Evolutionary conservation across 2,888 invertebrate species (phyloP).

Genomic region (Agrotis ipsilon): DNA sequence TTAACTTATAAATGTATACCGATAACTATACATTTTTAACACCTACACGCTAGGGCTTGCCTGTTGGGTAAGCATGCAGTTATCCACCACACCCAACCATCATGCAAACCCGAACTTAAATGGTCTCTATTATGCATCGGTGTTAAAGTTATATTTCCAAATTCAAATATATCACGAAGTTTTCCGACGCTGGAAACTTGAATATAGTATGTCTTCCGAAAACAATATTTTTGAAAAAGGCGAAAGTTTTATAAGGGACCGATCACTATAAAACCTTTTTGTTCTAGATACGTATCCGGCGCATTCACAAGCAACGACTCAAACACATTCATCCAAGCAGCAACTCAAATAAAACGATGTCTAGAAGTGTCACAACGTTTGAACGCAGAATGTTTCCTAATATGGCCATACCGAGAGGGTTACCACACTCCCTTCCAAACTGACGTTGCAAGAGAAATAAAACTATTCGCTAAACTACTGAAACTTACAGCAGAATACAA

Average conservation of each 20-base stretch:
- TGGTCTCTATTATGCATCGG: too few species aligned
- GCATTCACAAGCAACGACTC: conserved; percentile 92
- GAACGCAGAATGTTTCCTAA: conserved; percentile 92
- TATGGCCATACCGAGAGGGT: conserved; percentile 92
- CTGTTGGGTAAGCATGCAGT: too few species aligned
- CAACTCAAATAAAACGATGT: conserved; percentile 92
- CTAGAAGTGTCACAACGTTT: conserved; percentile 92
- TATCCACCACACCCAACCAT: too few species aligned
- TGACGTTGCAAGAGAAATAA: conserved; percentile 91
- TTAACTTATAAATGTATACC: too few species aligned
- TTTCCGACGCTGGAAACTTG: too few species aligned
- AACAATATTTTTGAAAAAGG: too few species aligned
- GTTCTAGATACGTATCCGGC: conserved; percentile 91
- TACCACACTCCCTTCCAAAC: conserved; percentile 91
- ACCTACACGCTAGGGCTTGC: too few species aligned
- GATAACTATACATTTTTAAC: too few species aligned
- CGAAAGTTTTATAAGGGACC: neutral
- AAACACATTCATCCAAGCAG: conserved; percentile 91
- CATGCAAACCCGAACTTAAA: too few species aligned
- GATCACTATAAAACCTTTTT: neutral
- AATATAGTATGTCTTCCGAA: too few species aligned
- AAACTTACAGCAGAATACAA: conserved; percentile 92
- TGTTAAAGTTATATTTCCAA: neutral
- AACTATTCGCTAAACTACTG: conserved; percentile 91
- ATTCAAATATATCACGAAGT: neutral